These are phyloP conservation scores for Aix galericulata DNA, from an alignment of 2,113 vertebrate genomes.

Conservation along the genomic window DNA sequence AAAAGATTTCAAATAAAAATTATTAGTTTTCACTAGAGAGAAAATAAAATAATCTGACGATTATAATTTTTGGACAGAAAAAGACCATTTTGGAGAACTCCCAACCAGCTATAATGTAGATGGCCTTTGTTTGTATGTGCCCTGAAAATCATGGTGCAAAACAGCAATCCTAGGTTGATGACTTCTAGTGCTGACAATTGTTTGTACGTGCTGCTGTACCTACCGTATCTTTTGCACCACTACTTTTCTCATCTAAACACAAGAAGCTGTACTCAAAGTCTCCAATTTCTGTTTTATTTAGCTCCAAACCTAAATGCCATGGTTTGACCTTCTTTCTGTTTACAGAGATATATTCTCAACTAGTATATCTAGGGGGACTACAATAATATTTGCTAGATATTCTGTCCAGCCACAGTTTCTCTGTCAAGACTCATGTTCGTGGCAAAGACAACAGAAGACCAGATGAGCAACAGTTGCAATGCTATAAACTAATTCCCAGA, in stretches of 20 bases:
- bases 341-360: background rate
- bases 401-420: slow-evolving; percentile 21
- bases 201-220: background rate
- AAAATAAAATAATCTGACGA: background rate
- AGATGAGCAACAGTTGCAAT: slow-evolving; percentile 58
- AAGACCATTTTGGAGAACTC: background rate
- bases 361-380: background rate
- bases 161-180: background rate
- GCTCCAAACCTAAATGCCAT: background rate
- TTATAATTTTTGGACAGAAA: background rate
- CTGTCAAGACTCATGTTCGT: slow-evolving; percentile 31
- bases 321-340: background rate
- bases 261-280: background rate
- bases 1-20: background rate
- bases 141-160: background rate
- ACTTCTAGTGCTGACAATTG: background rate
- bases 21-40: background rate
- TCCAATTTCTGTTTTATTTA: background rate
- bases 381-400: slow-evolving; percentile 23
- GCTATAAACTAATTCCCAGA: slow-evolving; percentile 64
- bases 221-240: background rate
- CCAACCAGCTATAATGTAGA: background rate
- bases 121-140: background rate
- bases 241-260: background rate
- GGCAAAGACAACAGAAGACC: slow-evolving; percentile 55